Evolutionary conservation across 2,113 vertebrate species (phyloP).

Genomic region (Podarcis cretensis): DNA sequence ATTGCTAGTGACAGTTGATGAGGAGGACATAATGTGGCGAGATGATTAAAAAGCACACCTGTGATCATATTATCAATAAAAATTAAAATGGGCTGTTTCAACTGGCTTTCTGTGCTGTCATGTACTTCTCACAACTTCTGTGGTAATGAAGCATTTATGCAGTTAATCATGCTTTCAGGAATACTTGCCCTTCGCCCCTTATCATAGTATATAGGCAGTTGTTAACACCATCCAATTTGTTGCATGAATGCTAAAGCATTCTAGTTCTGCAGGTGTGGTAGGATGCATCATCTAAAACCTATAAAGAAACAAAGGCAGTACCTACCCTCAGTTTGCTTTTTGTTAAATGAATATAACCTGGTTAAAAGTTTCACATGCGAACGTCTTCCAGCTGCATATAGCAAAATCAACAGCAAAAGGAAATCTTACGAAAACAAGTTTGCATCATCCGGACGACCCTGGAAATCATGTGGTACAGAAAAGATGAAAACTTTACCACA

Average conservation of each 20-base stretch:
- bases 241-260: slow-evolving; percentile 43
- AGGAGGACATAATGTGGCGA: slow-evolving; percentile 49
- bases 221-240: slow-evolving; percentile 48
- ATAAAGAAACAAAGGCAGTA: neutral
- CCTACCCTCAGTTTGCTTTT: slow-evolving; percentile 20
- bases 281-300: neutral
- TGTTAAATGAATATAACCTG: slow-evolving; percentile 32
- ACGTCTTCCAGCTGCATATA: neutral
- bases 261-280: slow-evolving; percentile 47
- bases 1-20: slow-evolving; percentile 71
- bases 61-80: slow-evolving; percentile 73
- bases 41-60: slow-evolving; percentile 73
- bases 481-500: neutral
- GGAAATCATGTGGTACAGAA: neutral
- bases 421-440: neutral
- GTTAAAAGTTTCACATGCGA: neutral
- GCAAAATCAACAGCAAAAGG: slow-evolving; percentile 26
- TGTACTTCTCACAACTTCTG: slow-evolving; percentile 48
- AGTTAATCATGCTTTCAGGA: slow-evolving; percentile 34
- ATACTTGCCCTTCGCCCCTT: slow-evolving; percentile 24
- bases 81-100: slow-evolving; percentile 67
- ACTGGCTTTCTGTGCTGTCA: slow-evolving; percentile 51
- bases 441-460: neutral
- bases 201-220: slow-evolving; percentile 34
- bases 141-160: slow-evolving; percentile 61